These are phyloP conservation scores for Thysanoteuthis rhombus DNA, from an alignment of 2,888 invertebrate species.

Conservation along the genomic window DNA sequence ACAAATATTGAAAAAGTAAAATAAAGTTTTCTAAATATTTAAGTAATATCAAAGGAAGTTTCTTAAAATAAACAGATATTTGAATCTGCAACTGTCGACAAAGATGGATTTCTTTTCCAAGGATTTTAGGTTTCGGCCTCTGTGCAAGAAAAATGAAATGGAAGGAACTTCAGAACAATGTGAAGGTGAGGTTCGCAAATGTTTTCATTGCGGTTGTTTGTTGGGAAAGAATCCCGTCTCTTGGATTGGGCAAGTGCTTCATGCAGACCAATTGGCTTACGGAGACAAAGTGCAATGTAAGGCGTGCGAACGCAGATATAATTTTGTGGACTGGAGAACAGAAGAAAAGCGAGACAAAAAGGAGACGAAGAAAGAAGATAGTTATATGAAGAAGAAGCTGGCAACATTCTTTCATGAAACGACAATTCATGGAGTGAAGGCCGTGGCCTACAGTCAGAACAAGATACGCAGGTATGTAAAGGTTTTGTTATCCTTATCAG, in stretches of 20 bases:
- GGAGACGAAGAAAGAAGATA: background rate
- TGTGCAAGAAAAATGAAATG: background rate
- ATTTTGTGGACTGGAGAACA: background rate
- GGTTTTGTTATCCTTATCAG: no score
- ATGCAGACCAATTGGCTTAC: background rate
- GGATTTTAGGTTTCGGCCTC: background rate
- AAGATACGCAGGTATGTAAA: background rate
- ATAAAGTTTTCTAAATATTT: no score
- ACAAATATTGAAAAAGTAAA: no score
- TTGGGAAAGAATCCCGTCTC: background rate
- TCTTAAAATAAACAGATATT: background rate
- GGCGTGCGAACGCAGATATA: background rate
- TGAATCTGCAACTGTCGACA: background rate
- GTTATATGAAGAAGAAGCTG: background rate
- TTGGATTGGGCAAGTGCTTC: background rate
- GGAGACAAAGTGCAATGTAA: background rate
- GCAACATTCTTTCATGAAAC: background rate
- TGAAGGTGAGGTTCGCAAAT: background rate
- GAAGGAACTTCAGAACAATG: background rate
- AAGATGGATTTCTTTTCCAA: background rate
- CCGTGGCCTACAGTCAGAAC: background rate
- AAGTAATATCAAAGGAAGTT: no score
- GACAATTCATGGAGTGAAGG: background rate
- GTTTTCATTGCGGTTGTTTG: background rate
- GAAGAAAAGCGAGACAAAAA: background rate